Percentiles rank a stretch among this genome's conserved stretches.
Evolutionary conservation across 2,797 vertebrate species (phyloP).

Genomic region (Aselliscus stoliczkanus): DNA sequence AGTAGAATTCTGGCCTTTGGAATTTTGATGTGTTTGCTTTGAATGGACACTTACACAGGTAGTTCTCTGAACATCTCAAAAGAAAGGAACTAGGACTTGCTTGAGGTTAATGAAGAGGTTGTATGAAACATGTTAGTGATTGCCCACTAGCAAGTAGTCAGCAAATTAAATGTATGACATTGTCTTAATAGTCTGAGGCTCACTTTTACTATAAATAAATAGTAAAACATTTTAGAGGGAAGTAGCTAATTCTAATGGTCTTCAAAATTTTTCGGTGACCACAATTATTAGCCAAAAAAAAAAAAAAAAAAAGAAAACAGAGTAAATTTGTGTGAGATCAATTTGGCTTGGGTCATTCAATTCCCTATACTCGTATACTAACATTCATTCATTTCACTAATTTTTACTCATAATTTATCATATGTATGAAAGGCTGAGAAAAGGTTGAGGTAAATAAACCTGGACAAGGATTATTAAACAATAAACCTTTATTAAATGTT

Average conservation of each 20-base stretch:
- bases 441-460: background rate
- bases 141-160: background rate
- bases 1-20: background rate
- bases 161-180: background rate
- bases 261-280: background rate
- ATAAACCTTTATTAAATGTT: background rate
- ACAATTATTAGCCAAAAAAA: background rate
- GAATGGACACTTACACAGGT: background rate
- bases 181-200: background rate
- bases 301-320: background rate
- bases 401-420: background rate
- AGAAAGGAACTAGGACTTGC: background rate
- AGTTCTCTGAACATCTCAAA: background rate
- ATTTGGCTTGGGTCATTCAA: background rate
- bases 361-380: background rate
- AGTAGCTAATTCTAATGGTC: background rate
- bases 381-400: background rate
- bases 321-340: background rate
- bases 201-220: background rate
- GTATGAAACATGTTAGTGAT: background rate
- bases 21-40: background rate
- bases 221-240: background rate
- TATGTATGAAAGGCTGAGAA: background rate
- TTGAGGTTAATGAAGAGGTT: background rate
- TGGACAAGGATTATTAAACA: background rate